Conservation (phyloP, 1,140 invertebrate genomes). For the Trichonephila clavata region DNA sequence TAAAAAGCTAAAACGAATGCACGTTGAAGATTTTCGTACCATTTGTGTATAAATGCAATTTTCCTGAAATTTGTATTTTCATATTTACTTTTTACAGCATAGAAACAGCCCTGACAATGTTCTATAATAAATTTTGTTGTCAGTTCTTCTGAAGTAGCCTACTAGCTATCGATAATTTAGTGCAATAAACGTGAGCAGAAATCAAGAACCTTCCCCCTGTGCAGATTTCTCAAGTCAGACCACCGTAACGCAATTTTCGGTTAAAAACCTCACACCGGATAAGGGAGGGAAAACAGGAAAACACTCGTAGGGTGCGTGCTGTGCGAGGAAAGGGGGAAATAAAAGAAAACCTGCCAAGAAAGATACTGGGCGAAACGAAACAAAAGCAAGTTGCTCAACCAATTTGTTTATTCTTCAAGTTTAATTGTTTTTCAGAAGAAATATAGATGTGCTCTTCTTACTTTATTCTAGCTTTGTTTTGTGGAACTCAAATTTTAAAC, state of each 20-base stretch:
- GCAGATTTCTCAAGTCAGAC: neutral
- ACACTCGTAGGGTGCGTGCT: neutral
- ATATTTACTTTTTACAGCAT: neutral
- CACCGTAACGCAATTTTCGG: neutral
- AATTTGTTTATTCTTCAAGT: no score
- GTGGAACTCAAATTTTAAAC: no score
- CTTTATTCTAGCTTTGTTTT: no score
- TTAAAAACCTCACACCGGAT: slow-evolving; percentile 20
- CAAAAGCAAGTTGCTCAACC: no score
- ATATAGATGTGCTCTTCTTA: no score
- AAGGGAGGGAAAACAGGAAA: slow-evolving; percentile 30
- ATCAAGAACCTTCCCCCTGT: neutral
- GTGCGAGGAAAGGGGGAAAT: neutral
- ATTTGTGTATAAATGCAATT: neutral
- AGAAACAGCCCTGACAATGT: neutral
- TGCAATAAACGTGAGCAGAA: neutral
- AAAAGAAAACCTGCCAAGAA: neutral
- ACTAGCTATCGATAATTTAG: neutral
- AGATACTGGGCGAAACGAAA: no score
- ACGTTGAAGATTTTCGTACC: no score
- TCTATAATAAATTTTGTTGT: neutral
- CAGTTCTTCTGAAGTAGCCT: neutral
- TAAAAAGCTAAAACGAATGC: no score
- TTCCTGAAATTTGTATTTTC: neutral
- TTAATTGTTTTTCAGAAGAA: no score